Evolutionary conservation across 2,797 vertebrate genomes (phyloP), one percentile per base, ranked within the genome.

Genomic region (Poeciliopsis gracilis): DNA sequence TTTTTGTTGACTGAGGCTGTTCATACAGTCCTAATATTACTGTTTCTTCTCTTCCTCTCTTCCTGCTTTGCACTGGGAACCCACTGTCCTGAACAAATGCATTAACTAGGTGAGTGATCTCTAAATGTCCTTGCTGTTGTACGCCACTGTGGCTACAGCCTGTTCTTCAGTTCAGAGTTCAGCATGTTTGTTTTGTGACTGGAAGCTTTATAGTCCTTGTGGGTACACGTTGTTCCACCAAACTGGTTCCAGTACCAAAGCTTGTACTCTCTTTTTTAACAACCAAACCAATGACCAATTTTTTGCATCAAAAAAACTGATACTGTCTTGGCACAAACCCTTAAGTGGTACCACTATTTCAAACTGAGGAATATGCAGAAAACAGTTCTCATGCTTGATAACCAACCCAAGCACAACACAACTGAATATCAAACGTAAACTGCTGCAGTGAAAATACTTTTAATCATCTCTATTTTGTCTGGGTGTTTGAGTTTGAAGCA

Each of bases 51-150:
- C 47, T 77, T 77, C 15, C 51, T 79, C 46, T 81, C 47, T 81
- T 63, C 77, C 25, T 84, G 9, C 73, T 74, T 1, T 73, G 38
- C 11, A 30, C 45, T 51, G 75, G 53, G 2, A 28, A 30, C 75
- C 61, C 63, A 45, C 47, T 6, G 0, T 73, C 73, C 53, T 76
- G 41, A 30, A 46, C n/a, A 2, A 3, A 79, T 45, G 76, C 36
- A 3, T 79, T 78, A 49, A 74, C 71, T 75, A 89, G 89, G 90
- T 92, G 78, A 92, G 87, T 87, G 73, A 72, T 8, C 38, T 5
- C 38, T 23, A 20, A 10, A 75, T 67, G 36, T 11, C 66, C 5
- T 25, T 76, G 16, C 53, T 63, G 4, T 28, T 59, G 33, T 70
- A 43, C 47, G 3, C 9, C 16, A 20, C 33, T 38, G n/a, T 66